Percentiles rank a stretch among this genome's conserved stretches.
Evolutionary conservation across 2,113 vertebrate species (phyloP).

Genomic region (Pelusios castaneus): DNA sequence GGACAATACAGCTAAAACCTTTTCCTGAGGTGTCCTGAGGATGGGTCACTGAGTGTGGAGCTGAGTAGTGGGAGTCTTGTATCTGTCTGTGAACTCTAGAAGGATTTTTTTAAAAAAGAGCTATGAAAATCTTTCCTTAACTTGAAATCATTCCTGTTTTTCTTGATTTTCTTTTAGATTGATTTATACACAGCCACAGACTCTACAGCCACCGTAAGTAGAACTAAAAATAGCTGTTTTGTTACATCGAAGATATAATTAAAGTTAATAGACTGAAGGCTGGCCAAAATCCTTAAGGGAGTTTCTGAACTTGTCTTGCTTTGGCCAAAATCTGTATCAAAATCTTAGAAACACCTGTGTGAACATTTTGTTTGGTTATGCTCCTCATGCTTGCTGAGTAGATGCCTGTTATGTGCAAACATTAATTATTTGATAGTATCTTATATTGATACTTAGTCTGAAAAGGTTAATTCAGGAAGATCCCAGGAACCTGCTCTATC

Average conservation of each 20-base stretch:
- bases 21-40: not conserved
- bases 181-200: not conserved
- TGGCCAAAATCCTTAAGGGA: not conserved
- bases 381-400: not conserved
- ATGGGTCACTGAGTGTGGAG: not conserved
- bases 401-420: too few species aligned
- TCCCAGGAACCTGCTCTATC: not conserved
- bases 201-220: conserved; percentile 16
- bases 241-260: not conserved
- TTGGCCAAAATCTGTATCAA: too few species aligned
- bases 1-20: not conserved
- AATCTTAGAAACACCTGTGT: too few species aligned
- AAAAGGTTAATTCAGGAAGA: too few species aligned
- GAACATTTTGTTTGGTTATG: not conserved
- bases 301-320: not conserved
- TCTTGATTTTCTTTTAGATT: not conserved
- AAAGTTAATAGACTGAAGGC: not conserved
- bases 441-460: too few species aligned
- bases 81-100: not conserved
- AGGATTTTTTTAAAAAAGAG: not conserved
- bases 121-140: not conserved
- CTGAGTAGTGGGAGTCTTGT: not conserved
- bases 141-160: not conserved
- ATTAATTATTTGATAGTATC: not conserved
- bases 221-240: not conserved